These are phyloP conservation scores for Brachionus sp. DNA, from an alignment of 1,140 invertebrate species.

Conservation along the genomic window DNA sequence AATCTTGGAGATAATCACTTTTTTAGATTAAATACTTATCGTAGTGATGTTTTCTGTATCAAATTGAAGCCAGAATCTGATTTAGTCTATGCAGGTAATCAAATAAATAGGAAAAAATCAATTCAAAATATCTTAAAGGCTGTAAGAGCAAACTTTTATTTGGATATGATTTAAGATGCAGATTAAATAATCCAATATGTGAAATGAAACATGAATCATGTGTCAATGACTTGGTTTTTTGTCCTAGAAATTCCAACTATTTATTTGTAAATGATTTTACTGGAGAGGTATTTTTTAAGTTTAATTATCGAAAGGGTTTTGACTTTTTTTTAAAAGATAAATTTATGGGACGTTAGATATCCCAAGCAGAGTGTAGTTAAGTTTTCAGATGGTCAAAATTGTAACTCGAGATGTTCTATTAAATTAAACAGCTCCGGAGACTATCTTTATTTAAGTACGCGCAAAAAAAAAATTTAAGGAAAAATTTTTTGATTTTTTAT, in stretches of 20 bases:
- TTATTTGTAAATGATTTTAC: slow-evolving; percentile 18
- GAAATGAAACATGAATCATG: slow-evolving; percentile 17
- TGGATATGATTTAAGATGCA: slow-evolving; percentile 10
- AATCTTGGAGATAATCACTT: neutral
- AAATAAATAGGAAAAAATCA: neutral
- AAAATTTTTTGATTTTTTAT: neutral
- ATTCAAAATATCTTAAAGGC: neutral
- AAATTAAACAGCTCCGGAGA: neutral
- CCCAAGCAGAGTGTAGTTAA: neutral
- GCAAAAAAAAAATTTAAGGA: neutral
- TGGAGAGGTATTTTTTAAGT: neutral
- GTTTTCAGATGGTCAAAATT: neutral
- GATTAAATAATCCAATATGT: neutral
- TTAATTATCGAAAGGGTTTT: neutral
- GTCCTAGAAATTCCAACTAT: slow-evolving; percentile 13
- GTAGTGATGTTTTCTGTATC: slow-evolving; percentile 10
- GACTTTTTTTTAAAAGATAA: neutral
- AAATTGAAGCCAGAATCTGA: neutral
- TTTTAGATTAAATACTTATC: neutral
- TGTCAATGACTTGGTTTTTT: slow-evolving; percentile 10
- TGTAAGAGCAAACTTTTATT: slow-evolving; percentile 1
- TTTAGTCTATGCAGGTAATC: neutral
- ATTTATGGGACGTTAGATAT: slow-evolving; percentile 10
- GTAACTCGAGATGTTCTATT: slow-evolving; percentile 28
- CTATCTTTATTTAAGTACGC: slow-evolving; percentile 20